Conservation (phyloP, 1,140 invertebrate species). For the Trachymyrmex cornetzi region DNA sequence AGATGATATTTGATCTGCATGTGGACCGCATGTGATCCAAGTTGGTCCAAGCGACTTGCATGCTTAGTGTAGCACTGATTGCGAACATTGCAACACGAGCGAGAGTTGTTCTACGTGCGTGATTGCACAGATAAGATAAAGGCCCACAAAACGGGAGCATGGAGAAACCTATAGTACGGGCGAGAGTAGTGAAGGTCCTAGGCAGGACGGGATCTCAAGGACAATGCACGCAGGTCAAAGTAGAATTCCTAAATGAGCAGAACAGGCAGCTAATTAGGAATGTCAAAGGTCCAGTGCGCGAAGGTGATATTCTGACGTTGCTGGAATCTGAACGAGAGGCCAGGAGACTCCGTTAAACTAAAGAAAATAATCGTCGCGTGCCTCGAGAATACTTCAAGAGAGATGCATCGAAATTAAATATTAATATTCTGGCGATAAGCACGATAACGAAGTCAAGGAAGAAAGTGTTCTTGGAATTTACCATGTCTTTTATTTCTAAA, state of each 20-base stretch:
- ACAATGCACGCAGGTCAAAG: slow-evolving; percentile 99
- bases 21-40: slow-evolving; percentile 25
- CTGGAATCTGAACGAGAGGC: slow-evolving; percentile 99
- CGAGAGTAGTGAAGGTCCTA: slow-evolving; percentile 96
- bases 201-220: slow-evolving; percentile 99
- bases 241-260: slow-evolving; percentile 99
- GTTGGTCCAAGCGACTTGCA: slow-evolving; percentile 33
- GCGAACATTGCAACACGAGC: slow-evolving; percentile 3
- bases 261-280: slow-evolving; percentile 99
- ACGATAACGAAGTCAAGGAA: neutral
- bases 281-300: slow-evolving; percentile 99
- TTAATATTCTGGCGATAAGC: neutral
- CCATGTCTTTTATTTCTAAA: neutral
- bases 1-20: slow-evolving; percentile 46
- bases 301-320: slow-evolving; percentile 99
- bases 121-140: slow-evolving; percentile 28
- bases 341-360: slow-evolving; percentile 95
- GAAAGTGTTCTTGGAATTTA: neutral
- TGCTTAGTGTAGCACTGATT: slow-evolving; percentile 2
- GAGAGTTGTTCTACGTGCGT: neutral
- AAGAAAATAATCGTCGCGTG: neutral
- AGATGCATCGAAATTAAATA: neutral
- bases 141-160: slow-evolving; percentile 84
- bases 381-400: neutral
- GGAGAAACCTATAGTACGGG: slow-evolving; percentile 95